These are phyloP conservation scores for Drosophila heteroneura DNA, from an alignment of 2,888 invertebrate genomes.

Conservation along the genomic window DNA sequence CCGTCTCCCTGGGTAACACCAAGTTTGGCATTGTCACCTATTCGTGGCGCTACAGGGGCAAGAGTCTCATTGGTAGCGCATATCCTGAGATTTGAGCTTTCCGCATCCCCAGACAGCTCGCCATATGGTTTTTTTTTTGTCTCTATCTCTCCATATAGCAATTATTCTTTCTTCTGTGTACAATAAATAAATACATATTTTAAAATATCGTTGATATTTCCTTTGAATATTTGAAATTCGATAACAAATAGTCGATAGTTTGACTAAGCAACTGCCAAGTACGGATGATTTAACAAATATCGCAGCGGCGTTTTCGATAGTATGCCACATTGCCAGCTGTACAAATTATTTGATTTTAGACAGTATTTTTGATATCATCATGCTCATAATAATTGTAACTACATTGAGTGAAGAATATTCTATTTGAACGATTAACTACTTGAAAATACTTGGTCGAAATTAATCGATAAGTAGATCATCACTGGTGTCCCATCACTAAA, in stretches of 20 bases:
- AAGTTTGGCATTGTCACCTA: slow-evolving; percentile 91
- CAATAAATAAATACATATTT: slow-evolving; percentile 44
- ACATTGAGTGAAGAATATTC: no score
- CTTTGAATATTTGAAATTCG: neutral
- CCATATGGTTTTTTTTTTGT: slow-evolving; percentile 7
- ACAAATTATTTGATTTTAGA: neutral
- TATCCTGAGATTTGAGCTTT: slow-evolving; percentile 90
- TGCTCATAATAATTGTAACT: neutral
- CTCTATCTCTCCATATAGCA: slow-evolving; percentile 9
- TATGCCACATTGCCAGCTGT: no score
- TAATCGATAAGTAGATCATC: slow-evolving; percentile 9
- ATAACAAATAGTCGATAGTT: neutral
- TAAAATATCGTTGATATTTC: neutral
- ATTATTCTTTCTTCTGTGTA: slow-evolving; percentile 28
- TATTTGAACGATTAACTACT: neutral
- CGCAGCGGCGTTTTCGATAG: no score
- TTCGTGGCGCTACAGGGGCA: slow-evolving; percentile 91
- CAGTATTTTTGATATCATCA: neutral
- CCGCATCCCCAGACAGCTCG: slow-evolving; percentile 61
- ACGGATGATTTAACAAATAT: slow-evolving; percentile 2
- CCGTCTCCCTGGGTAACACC: slow-evolving; percentile 90
- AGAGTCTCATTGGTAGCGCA: slow-evolving; percentile 92
- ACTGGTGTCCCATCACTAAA: slow-evolving; percentile 27
- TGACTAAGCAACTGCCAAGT: neutral
- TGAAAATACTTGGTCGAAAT: neutral